Evolutionary conservation across 2,888 invertebrate genomes (phyloP).

Genomic region (Leptopilina syphax): DNA sequence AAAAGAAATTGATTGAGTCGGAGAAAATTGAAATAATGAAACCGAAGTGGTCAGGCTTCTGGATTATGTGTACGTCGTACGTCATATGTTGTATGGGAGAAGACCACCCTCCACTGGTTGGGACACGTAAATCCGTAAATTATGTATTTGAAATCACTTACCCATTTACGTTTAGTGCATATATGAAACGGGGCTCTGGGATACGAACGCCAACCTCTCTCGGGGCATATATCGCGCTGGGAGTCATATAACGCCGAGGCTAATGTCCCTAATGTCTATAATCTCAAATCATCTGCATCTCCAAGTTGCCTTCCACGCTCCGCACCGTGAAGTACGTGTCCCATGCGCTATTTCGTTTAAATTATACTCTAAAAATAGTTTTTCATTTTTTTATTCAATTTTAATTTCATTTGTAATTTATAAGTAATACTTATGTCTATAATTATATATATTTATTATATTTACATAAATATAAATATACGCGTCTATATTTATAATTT

Average conservation of each 20-base stretch:
- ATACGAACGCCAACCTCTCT: slow-evolving; percentile 46
- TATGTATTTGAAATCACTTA: slow-evolving; percentile 66
- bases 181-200: slow-evolving; percentile 41
- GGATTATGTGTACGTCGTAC: neutral
- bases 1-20: neutral
- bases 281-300: slow-evolving; percentile 73
- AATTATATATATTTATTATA: too few species aligned
- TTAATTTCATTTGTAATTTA: too few species aligned
- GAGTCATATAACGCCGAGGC: slow-evolving; percentile 60
- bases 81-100: neutral
- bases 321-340: slow-evolving; percentile 26
- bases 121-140: slow-evolving; percentile 59
- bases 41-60: neutral
- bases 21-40: neutral
- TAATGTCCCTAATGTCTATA: slow-evolving; percentile 75
- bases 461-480: too few species aligned
- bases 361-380: too few species aligned
- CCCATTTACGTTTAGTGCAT: slow-evolving; percentile 48
- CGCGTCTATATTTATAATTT: too few species aligned
- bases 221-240: slow-evolving; percentile 43
- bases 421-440: too few species aligned
- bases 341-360: slow-evolving; percentile 1
- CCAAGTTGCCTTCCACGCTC: slow-evolving; percentile 48
- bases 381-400: too few species aligned
- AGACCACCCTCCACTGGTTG: neutral